Conservation (phyloP, 30 jellyfish, hydroid and myxozoan genomes). For the Chironex yamaguchii region DNA sequence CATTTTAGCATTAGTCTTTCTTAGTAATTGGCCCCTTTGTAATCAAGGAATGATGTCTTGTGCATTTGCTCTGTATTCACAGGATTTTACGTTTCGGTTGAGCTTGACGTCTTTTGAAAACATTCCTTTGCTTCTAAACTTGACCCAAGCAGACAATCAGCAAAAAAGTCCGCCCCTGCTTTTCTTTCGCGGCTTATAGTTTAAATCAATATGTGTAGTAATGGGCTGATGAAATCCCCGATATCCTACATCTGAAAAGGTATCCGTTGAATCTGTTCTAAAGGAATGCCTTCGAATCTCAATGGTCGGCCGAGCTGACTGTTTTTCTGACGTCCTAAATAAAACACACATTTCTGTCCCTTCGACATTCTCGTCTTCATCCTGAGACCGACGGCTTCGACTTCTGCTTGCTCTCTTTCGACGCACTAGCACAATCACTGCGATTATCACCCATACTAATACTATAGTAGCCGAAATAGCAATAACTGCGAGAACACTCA, state of each 20-base stretch:
- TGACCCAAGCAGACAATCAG: not conserved
- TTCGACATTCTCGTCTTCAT: conserved; percentile 69
- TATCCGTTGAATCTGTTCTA: conserved; percentile 87
- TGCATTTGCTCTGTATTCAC: too few species aligned
- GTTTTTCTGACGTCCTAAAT: conserved; percentile 75
- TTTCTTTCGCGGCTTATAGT: conserved; percentile 84
- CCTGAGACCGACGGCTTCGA: conserved; percentile 53
- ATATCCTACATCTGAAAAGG: conserved; percentile 87
- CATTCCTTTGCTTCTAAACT: not conserved
- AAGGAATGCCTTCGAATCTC: conserved; percentile 90
- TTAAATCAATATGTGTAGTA: conserved; percentile 92
- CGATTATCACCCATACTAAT: conserved; percentile 91
- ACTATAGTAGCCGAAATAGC: conserved; percentile 92
- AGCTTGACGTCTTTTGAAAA: too few species aligned
- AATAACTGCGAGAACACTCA: conserved; percentile 93
- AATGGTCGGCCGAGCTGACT: conserved; percentile 80
- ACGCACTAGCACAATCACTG: conserved; percentile 87
- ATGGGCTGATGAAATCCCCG: conserved; percentile 92
- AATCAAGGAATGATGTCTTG: too few species aligned
- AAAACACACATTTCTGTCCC: conserved; percentile 97
- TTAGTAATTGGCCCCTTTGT: too few species aligned
- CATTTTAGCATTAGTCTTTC: too few species aligned
- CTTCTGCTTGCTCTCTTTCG: conserved; percentile 60
- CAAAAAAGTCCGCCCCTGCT: conserved; percentile 76
- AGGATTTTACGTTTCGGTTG: too few species aligned